These are phyloP conservation scores for Actenoides lindsayi DNA, from an alignment of 2,113 vertebrate genomes.

Conservation along the genomic window DNA sequence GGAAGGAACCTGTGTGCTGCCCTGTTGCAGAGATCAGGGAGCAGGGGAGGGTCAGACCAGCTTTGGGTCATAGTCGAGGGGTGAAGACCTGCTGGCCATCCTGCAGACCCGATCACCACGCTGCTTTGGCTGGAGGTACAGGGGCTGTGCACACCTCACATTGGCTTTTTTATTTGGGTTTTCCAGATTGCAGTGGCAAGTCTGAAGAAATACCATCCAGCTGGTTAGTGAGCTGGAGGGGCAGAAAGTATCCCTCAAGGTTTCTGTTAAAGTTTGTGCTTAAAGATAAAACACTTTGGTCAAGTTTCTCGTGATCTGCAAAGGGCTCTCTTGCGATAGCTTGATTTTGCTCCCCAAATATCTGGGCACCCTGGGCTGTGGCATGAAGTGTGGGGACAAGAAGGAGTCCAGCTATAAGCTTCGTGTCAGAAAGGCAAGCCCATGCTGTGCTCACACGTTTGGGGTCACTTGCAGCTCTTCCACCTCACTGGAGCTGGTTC, in stretches of 20 bases:
- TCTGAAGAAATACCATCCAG: neutral
- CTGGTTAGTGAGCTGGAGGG: neutral
- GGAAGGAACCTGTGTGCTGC: neutral
- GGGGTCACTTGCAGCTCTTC: neutral
- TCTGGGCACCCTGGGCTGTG: neutral
- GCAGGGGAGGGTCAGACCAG: neutral
- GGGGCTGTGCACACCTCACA: neutral
- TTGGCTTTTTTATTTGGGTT: neutral
- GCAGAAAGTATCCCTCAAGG: neutral
- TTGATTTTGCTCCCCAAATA: neutral
- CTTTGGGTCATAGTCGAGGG: neutral
- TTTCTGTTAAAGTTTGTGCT: neutral
- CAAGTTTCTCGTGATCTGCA: neutral
- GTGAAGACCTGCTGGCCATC: neutral
- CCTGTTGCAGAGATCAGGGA: neutral
- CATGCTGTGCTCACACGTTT: fast-evolving
- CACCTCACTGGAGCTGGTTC: neutral
- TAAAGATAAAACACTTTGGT: neutral
- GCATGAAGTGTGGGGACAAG: neutral
- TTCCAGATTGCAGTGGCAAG: neutral
- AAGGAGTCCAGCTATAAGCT: neutral
- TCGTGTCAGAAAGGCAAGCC: neutral
- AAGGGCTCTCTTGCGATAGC: neutral
- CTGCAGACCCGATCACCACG: fast-evolving
- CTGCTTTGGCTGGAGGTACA: fast-evolving